Evolutionary conservation across 2,113 vertebrate genomes (phyloP).

Genomic region (Hyperopisus bebe): DNA sequence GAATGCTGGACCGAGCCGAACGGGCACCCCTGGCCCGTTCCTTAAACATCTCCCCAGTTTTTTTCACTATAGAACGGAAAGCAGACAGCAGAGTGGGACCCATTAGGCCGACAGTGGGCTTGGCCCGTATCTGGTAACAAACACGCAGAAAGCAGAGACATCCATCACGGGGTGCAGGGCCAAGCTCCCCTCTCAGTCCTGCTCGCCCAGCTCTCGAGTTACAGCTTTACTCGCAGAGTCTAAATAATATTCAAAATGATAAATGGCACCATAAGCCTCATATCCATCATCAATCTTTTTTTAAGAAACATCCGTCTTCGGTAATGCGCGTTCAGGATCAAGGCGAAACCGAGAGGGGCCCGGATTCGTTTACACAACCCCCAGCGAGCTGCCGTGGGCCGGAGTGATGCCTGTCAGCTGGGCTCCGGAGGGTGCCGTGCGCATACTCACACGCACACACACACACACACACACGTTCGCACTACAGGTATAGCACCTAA

Average conservation of each 20-base stretch:
- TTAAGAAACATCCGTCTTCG: conserved; percentile 98
- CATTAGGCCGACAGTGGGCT: conserved; percentile 44
- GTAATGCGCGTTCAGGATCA: conserved; percentile 84
- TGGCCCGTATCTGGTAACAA: conserved; percentile 66
- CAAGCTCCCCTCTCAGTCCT: conserved; percentile 60
- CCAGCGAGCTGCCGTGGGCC: conserved; percentile 55
- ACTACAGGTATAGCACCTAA: neutral
- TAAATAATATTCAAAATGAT: conserved; percentile 99
- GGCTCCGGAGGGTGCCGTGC: conserved; percentile 24
- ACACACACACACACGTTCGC: conserved; percentile 17
- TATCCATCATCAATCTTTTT: conserved; percentile 98
- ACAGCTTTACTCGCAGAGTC: conserved; percentile 97
- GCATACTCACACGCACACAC: conserved; percentile 5
- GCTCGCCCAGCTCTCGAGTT: conserved; percentile 83
- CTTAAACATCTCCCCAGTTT: conserved; percentile 33
- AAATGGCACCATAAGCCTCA: conserved; percentile 87
- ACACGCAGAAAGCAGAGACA: conserved; percentile 70
- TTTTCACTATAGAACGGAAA: conserved; percentile 46
- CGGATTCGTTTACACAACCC: conserved; percentile 78
- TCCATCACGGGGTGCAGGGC: conserved; percentile 64
- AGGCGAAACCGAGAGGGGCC: conserved; percentile 71
- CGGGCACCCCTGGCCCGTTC: conserved; percentile 29
- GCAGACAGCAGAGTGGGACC: conserved; percentile 46
- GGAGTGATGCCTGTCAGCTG: conserved; percentile 76
- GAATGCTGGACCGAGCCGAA: neutral